Percentiles rank a stretch among this genome's conserved stretches.
phyloP scores from a whole-genome alignment of 2,797 vertebrate genomes.

The Scyliorhinus canicula region DNA sequence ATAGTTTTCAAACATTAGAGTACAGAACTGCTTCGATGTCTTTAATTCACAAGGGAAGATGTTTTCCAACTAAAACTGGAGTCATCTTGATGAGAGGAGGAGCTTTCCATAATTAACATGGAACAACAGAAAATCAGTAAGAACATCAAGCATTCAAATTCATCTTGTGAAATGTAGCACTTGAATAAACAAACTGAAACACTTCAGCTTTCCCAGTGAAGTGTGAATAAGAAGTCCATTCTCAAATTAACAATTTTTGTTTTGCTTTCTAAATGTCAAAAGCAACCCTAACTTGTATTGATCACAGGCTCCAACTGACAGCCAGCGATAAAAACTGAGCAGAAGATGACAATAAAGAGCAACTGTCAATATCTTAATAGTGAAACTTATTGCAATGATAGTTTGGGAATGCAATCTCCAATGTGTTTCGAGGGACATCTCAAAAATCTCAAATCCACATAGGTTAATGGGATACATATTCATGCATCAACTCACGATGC shows the following conservation, averaged over 20 bases:
- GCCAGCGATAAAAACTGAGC: background rate
- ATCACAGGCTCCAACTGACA: background rate
- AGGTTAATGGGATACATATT: background rate
- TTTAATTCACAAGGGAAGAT: background rate
- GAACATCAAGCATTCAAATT: background rate
- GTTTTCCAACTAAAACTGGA: background rate
- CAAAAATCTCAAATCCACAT: background rate
- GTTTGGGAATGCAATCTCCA: background rate
- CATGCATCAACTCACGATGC: background rate
- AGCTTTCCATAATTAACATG: background rate
- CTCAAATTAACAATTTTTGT: background rate
- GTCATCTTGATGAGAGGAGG: background rate
- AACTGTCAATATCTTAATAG: background rate
- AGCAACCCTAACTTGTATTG: background rate
- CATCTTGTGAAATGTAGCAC: background rate
- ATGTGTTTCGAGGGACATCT: background rate
- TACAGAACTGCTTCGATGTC: background rate
- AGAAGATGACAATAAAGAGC: background rate
- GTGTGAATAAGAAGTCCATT: background rate
- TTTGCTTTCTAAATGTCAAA: constrained; percentile 16
- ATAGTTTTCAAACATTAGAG: background rate
- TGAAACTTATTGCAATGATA: background rate
- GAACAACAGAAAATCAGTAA: background rate
- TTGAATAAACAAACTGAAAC: constrained; percentile 4
- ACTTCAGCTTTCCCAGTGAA: background rate